Base-by-base conservation (phyloP, 1,140 invertebrate species). In the Trichonephila inaurata region DNA sequence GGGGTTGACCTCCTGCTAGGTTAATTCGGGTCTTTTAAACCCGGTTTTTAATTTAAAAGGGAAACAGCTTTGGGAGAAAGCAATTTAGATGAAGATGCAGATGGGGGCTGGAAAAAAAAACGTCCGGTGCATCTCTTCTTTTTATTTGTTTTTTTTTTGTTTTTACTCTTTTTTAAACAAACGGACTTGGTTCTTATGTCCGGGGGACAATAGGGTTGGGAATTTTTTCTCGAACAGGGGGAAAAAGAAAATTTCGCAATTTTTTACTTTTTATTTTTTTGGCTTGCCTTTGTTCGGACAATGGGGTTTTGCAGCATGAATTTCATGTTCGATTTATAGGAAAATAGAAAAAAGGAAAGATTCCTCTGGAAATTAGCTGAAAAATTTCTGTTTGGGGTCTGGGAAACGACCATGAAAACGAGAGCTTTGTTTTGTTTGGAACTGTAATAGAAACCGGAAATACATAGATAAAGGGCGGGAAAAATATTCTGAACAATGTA, bases 1-100 rank as follows among this genome's bases (percentile, higher is more conserved):
- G n/a, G n/a, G 85, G 58, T 92, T 92, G 90, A 92, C 90, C 90
- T 92, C 90, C 90, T 85, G 90, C 89, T 81, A 91, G 89, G 89
- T 58, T 91, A 91, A 91, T 69, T 91, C 24, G 33, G 21, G 33
- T 69, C 72, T 82, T 60, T 16, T 6, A 7, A 14, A 51, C 66
- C 61, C 24, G 77, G 60, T 85, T 61, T 92, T 85, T 81, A 92
- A 92, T 92, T 81, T 92, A 81, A 92, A 92, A n/a, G n/a, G 90
- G 90, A 91, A 82, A 85, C 44, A 28, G 66, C 66, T 69, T 28
- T 85, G 83, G 64, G 89, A 81, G 89, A 91, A 91, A 91, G 89
- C 89, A 40, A 77, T 90, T 61, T 40, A n/a, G 89, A 90, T 66
- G 86, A 88, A 82, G 89, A 89, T 72, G 69, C 40, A 89, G 88